These are phyloP conservation scores for Tribolium castaneum DNA, from an alignment of 1,140 invertebrate species.

Conservation along the genomic window DNA sequence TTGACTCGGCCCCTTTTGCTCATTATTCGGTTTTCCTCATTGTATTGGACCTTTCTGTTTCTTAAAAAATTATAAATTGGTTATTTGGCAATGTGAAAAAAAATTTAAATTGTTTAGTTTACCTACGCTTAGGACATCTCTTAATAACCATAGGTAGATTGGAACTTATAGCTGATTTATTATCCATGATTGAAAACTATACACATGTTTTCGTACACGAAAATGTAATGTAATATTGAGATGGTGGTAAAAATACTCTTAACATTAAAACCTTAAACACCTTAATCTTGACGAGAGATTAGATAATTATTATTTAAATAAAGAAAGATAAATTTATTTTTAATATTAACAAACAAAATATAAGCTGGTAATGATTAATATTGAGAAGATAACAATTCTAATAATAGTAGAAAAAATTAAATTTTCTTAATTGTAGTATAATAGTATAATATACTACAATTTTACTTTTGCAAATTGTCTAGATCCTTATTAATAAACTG, in stretches of 20 bases:
- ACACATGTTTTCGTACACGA: too few relatives aligned
- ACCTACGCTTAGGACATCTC: neutral
- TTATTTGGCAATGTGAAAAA: too few relatives aligned
- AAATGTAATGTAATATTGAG: too few relatives aligned
- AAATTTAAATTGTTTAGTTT: too few relatives aligned
- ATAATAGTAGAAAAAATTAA: too few relatives aligned
- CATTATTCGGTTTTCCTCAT: constrained; percentile 42
- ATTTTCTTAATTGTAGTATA: too few relatives aligned
- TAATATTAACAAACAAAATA: neutral
- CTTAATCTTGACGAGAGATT: neutral
- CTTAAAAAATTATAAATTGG: neutral
- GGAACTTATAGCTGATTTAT: neutral
- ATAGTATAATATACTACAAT: too few relatives aligned
- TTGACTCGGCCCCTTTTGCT: constrained; percentile 48
- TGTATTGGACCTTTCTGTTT: constrained; percentile 1
- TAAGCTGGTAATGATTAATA: neutral
- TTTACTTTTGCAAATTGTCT: too few relatives aligned
- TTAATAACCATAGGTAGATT: neutral
- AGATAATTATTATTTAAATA: neutral
- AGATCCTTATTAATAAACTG: too few relatives aligned
- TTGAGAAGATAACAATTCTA: neutral
- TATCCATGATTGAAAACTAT: neutral
- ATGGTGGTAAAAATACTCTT: too few relatives aligned
- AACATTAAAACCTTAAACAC: neutral
- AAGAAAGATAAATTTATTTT: neutral